Evolutionary conservation across 2,797 vertebrate genomes (phyloP).

Genomic region (Darevskia nairensis): DNA sequence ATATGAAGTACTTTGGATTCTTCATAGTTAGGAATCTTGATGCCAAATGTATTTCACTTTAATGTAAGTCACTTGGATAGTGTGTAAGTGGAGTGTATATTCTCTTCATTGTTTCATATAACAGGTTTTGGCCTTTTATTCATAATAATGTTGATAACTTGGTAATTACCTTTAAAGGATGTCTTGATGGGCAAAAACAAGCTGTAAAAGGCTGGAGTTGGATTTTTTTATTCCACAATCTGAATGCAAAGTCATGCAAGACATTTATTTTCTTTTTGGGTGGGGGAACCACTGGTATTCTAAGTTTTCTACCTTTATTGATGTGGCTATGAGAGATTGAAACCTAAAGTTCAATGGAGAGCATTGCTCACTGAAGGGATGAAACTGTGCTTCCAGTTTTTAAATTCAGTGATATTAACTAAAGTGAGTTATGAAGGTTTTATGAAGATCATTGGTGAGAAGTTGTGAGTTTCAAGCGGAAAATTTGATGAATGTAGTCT

Average conservation of each 20-base stretch:
- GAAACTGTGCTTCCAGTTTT: constrained; percentile 18
- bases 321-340: not conserved
- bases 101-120: no score
- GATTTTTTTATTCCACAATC: not conserved
- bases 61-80: no score
- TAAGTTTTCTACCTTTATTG: not conserved
- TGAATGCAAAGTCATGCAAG: constrained; percentile 31
- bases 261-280: constrained; percentile 23
- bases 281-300: not conserved
- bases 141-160: no score
- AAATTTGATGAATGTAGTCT: not conserved
- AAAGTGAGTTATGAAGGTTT: constrained; percentile 41
- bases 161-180: no score
- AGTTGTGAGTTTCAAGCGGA: constrained; percentile 13
- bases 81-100: no score
- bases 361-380: not conserved
- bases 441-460: not conserved
- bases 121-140: no score
- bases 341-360: not conserved
- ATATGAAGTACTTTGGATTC: no score
- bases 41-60: no score
- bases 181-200: no score
- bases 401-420: constrained; percentile 50
- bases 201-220: no score
- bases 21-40: no score